Conservation (phyloP, 1,140 invertebrate species). For the Diorhabda sublineata region DNA sequence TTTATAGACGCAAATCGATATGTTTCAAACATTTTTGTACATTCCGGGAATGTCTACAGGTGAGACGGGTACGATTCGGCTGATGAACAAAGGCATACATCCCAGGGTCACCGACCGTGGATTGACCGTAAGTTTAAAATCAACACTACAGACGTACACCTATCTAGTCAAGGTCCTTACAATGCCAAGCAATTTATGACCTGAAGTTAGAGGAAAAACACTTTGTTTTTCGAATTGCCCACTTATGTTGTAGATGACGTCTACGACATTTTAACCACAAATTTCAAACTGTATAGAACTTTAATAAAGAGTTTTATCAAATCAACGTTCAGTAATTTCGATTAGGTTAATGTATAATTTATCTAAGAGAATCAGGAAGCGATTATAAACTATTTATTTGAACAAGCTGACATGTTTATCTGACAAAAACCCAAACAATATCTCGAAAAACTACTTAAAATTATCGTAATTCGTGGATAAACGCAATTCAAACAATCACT, state of each 20-base stretch:
- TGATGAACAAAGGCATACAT: not conserved
- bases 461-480: not conserved
- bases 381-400: not conserved
- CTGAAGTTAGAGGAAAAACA: not conserved
- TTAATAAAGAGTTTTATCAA: no score
- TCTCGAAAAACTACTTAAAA: slow-evolving; percentile 3
- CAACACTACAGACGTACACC: not conserved
- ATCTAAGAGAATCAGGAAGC: not conserved
- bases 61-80: not conserved
- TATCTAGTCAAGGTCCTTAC: not conserved
- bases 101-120: not conserved
- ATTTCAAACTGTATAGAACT: not conserved
- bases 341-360: no score
- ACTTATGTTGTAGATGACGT: not conserved
- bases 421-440: not conserved
- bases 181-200: slow-evolving; percentile 2
- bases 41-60: not conserved
- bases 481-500: not conserved
- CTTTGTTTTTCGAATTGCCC: not conserved
- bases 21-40: not conserved
- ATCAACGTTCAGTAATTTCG: no score
- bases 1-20: no score
- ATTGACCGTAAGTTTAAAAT: slow-evolving; percentile 1
- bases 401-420: slow-evolving; percentile 2
- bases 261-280: not conserved